Percentiles rank a stretch among this genome's conserved stretches.
Conservation (phyloP, 2,113 vertebrate genomes). For the Ceyx margarethae region DNA sequence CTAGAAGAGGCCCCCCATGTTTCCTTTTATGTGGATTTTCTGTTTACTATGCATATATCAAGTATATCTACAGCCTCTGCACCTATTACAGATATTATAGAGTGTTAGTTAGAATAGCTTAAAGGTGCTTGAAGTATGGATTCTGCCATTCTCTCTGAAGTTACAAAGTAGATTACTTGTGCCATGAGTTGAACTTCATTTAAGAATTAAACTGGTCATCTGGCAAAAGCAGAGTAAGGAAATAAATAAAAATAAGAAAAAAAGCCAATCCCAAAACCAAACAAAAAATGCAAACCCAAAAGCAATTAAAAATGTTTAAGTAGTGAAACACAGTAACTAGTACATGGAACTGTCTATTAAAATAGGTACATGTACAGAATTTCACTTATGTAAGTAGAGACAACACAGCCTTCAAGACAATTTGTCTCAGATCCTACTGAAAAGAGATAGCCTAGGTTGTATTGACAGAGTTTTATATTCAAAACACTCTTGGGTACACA, state of each 20-base stretch:
- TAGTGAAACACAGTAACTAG: not conserved
- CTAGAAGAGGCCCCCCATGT: not conserved
- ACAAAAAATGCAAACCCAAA: no score
- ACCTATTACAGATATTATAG: not conserved
- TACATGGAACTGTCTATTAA: not conserved
- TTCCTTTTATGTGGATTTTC: not conserved
- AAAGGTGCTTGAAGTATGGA: not conserved
- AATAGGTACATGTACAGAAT: not conserved
- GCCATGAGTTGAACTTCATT: not conserved
- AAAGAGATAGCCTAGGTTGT: not conserved
- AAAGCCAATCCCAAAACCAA: no score
- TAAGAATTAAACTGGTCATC: not conserved
- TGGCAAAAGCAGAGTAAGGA: not conserved
- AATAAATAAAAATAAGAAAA: not conserved
- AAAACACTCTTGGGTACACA: not conserved
- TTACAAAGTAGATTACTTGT: not conserved
- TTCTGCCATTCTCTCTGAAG: not conserved
- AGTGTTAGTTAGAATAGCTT: not conserved
- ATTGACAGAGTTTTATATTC: not conserved
- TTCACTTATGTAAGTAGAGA: not conserved
- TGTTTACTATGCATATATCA: not conserved
- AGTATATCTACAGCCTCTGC: not conserved
- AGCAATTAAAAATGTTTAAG: not conserved
- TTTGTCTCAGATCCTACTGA: not conserved
- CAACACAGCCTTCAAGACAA: not conserved